A percentile compares a stretch with the other conserved stretches of the same genome.
Evolutionary conservation across 1,140 invertebrate genomes (phyloP).

Genomic region (Micrasema minimum): DNA sequence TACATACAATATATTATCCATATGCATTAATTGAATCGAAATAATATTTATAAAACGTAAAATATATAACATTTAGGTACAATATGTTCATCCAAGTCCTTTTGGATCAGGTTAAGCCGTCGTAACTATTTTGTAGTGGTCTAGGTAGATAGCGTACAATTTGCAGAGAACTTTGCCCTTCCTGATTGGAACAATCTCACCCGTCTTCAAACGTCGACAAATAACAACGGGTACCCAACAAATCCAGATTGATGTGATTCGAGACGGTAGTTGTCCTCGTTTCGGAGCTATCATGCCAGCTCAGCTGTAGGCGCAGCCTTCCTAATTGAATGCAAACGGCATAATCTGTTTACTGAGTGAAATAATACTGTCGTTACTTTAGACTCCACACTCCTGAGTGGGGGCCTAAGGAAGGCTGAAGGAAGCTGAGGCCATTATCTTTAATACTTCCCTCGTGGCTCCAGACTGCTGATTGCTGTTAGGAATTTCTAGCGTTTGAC

Average conservation of each 20-base stretch:
- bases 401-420: neutral
- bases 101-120: too few relatives aligned
- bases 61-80: too few relatives aligned
- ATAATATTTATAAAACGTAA: too few relatives aligned
- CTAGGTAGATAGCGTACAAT: neutral
- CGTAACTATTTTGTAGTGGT: too few relatives aligned
- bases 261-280: conserved; percentile 19
- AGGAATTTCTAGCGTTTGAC: conserved; percentile 15
- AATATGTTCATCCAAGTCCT: too few relatives aligned
- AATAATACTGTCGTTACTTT: conserved; percentile 45
- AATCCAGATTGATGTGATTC: conserved; percentile 34
- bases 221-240: conserved; percentile 7
- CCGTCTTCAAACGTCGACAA: conserved; percentile 27
- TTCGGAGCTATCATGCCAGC: conserved; percentile 38
- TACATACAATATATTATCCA: too few relatives aligned
- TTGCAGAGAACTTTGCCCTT: conserved; percentile 6
- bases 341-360: conserved; percentile 52
- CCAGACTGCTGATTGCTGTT: conserved; percentile 23
- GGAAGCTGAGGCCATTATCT: conserved; percentile 14
- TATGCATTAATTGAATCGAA: too few relatives aligned
- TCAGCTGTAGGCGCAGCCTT: conserved; percentile 40
- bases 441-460: conserved; percentile 26
- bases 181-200: conserved; percentile 8
- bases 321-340: conserved; percentile 52
- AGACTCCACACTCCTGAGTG: conserved; percentile 4